Conservation (phyloP, 2,113 vertebrate genomes). For the Daboia siamensis region DNA sequence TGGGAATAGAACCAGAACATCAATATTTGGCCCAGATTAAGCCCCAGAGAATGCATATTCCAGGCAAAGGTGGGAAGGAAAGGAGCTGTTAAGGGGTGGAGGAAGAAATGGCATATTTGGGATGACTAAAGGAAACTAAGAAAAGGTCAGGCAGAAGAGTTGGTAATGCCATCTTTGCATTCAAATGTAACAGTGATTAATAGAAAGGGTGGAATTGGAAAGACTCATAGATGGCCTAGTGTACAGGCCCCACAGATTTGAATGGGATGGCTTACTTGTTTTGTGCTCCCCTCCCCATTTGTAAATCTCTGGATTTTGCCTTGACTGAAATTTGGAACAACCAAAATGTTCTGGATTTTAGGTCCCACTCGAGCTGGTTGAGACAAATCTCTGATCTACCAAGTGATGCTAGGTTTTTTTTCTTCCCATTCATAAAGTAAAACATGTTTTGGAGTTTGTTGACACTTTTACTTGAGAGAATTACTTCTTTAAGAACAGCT, state of each 20-base stretch:
- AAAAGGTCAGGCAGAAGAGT: background rate
- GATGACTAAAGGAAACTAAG: background rate
- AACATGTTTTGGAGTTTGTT: background rate
- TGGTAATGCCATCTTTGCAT: background rate
- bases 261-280: too few species aligned
- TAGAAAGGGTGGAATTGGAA: background rate
- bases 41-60: background rate
- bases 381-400: background rate
- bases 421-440: background rate
- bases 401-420: background rate
- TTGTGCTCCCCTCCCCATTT: background rate
- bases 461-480: background rate
- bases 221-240: background rate
- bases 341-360: background rate
- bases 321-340: background rate
- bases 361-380: background rate
- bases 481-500: conserved; percentile 26
- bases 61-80: background rate
- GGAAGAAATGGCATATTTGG: background rate
- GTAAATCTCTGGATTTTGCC: too few species aligned
- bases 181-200: background rate
- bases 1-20: background rate
- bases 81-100: background rate
- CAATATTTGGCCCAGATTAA: background rate
- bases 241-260: background rate